Percentiles rank a stretch among this genome's conserved stretches.
Evolutionary conservation across 2,888 invertebrate genomes (phyloP).

Genomic region (Mystacides longicornis): DNA sequence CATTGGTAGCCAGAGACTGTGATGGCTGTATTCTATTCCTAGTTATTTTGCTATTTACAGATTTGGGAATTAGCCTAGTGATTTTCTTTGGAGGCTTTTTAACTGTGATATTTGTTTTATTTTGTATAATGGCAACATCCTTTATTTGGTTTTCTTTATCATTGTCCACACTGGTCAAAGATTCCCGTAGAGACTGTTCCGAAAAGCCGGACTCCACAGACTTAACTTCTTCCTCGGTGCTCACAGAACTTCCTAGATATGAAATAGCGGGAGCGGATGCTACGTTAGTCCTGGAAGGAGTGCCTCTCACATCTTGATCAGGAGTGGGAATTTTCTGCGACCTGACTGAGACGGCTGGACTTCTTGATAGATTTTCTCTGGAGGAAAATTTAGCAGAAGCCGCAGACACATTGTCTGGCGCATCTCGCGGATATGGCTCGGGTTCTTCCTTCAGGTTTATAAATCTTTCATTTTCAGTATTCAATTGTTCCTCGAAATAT

Average conservation of each 20-base stretch:
- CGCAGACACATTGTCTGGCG: slow-evolving; percentile 9
- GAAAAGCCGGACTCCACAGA: slow-evolving; percentile 22
- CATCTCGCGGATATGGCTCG: slow-evolving; percentile 15
- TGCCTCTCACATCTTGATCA: not conserved
- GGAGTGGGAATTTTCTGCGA: slow-evolving; percentile 9
- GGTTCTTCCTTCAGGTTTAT: slow-evolving; percentile 24
- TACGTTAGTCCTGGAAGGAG: slow-evolving; percentile 3
- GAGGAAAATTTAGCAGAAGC: slow-evolving; percentile 9
- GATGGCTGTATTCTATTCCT: slow-evolving; percentile 23
- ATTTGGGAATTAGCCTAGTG: slow-evolving; percentile 30
- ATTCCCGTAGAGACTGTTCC: slow-evolving; percentile 14
- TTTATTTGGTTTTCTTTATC: slow-evolving; percentile 9
- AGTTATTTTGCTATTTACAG: slow-evolving; percentile 13
- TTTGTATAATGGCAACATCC: slow-evolving; percentile 8
- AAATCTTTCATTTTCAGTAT: slow-evolving; percentile 23
- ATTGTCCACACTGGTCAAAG: slow-evolving; percentile 14
- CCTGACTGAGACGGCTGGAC: slow-evolving; percentile 13
- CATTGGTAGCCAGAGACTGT: slow-evolving; percentile 6
- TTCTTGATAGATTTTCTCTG: slow-evolving; percentile 10
- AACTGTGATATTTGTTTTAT: slow-evolving; percentile 14
- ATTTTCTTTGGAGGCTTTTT: slow-evolving; percentile 18
- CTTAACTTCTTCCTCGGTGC: slow-evolving; percentile 22
- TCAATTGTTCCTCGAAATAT: slow-evolving; percentile 17
- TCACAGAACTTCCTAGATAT: slow-evolving; percentile 19
- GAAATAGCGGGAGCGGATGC: slow-evolving; percentile 20